These are phyloP conservation scores for Bellardia pandia DNA, from an alignment of 2,888 invertebrate genomes.

Conservation along the genomic window DNA sequence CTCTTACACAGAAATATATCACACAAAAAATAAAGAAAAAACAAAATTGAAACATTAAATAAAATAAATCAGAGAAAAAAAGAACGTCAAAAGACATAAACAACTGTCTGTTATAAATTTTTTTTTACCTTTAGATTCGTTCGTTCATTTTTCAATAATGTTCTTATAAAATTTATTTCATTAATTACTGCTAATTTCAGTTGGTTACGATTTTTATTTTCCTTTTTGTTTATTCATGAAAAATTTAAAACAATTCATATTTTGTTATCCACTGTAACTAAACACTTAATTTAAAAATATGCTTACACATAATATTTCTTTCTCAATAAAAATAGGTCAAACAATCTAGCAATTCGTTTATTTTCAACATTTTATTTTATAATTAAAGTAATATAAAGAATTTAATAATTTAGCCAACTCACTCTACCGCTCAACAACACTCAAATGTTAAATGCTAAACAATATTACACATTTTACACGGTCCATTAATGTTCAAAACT, in stretches of 20 bases:
- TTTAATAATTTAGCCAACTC: not conserved
- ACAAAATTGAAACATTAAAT: not conserved
- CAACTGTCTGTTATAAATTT: not conserved
- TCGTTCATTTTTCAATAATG: not conserved
- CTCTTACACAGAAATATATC: not conserved
- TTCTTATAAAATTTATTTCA: too few species aligned
- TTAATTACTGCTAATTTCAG: too few species aligned
- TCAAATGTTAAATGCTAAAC: conserved; percentile 3
- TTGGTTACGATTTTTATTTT: too few species aligned
- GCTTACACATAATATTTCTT: not conserved
- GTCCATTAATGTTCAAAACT: conserved; percentile 62
- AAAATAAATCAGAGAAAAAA: not conserved
- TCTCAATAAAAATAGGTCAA: conserved; percentile 4
- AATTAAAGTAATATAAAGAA: conserved; percentile 4
- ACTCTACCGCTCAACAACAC: not conserved
- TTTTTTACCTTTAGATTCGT: not conserved
- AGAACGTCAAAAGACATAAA: not conserved
- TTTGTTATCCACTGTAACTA: not conserved
- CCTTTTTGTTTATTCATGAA: too few species aligned
- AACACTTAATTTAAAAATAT: not conserved
- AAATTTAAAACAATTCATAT: too few species aligned
- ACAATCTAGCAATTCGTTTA: not conserved
- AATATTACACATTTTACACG: conserved; percentile 28
- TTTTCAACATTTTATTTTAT: not conserved
- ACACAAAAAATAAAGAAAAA: not conserved